Evolutionary conservation across 64 coral and sea anemone genomes (phyloP), one percentile per base, ranked within the genome.

Genomic region (Porites lutea): DNA sequence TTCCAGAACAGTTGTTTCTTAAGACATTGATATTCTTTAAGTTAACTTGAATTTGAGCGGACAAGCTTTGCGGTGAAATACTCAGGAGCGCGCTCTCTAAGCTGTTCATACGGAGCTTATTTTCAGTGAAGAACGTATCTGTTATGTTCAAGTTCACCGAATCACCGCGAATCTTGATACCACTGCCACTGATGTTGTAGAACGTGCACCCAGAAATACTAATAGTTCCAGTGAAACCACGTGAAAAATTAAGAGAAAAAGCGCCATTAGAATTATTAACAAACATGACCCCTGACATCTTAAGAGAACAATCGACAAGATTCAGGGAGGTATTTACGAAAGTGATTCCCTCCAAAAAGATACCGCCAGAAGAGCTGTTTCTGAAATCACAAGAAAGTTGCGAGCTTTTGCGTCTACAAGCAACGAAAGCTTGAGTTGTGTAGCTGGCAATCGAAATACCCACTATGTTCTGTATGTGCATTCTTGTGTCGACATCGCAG

Each of bases 271-370:
- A 69, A 46, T 10, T 16, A 6, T 61, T 71, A 12, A 81, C 50
- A 67, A 90, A 71, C 20, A 15, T 59, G n/a, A 65, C 64, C n/a
- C 53, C 70, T n/a, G 2, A 9, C 50, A 71, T 46, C 47, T 69
- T 79, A 47, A 90, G 46, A 21, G 77, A 72, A 19, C 76, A 90
- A 44, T 90, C 22, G 13, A 10, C 60, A 37, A 90, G 49, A 43
- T 15, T 16, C 15, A 90, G 13, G 13, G 18, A 43, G 2, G 77
- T 71, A 27, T 82, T 73, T 1, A 57, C 18, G 47, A 90, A 90
- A 67, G 89, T 90, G 14, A 90, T 81, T 80, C 77, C 65, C 12
- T 10, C 68, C 13, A 90, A 44, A 16, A 23, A 55, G 43, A 90
- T 53, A 6, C 44, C 9, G 52, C 1, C 16, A 13, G 27, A 60